Evolutionary conservation across 2,888 invertebrate genomes (phyloP), one percentile per base, ranked within the genome.

Genomic region (Epistrophella euchroma): DNA sequence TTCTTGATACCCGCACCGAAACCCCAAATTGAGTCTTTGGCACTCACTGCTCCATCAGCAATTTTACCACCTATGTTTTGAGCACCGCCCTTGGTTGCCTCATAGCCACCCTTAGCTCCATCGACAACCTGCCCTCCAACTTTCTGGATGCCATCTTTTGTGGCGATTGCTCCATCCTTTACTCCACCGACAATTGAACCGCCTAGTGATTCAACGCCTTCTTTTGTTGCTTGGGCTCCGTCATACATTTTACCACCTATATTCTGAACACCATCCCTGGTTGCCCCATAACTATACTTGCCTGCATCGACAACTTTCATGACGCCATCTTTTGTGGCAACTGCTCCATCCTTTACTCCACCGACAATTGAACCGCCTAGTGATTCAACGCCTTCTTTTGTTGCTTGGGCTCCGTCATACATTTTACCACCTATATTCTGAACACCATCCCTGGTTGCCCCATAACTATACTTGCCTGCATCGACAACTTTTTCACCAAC

Each of bases 51-150:
- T 19, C 43, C 43, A 22, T 62, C 62, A 4, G 62, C 25, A 43
- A 62, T 71, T 56, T 40, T 71, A 32, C 19, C 71, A 28, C 71
- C 71, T 43, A 71, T 19, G 11, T 28, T 56, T n/a, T 19, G 32
- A 28, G 56, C 71, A 2, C 71, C 56, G 0, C 56, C 71, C 40
- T 71, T 71, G 5, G 56, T 71, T 17, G 40, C 17, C 56, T 71
- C 32, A 13, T 43, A 56, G 5, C 28, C 47, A 28, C 56, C 56
- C 45, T 91, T 91, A 35, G 89, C 89, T 0, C 88, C 88, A 35
- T 90, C 89, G n/a, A 88, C 88, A 4, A 90, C 87, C 19, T 89
- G 89, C 60, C 88, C 89, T 35, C 91, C 90, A 32, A 15, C 5
- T 2, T 35, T 55, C 28, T n/a, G n/a, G n/a, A n/a, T n/a, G 1